Evolutionary conservation across 2,797 vertebrate genomes (phyloP).

Genomic region (Spondyliosoma cantharus): DNA sequence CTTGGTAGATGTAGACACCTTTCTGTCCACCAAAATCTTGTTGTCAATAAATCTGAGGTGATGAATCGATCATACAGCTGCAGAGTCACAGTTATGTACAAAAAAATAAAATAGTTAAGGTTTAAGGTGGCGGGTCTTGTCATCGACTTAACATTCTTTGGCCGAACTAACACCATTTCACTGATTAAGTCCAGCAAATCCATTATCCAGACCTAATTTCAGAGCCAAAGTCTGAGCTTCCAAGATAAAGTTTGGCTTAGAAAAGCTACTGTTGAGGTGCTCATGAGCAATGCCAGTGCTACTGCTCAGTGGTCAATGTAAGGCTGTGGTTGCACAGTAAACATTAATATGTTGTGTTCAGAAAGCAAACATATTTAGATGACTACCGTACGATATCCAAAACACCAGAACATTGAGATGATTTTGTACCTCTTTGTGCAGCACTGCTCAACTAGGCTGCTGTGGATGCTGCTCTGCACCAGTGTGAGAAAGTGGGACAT

Average conservation of each 20-base stretch:
- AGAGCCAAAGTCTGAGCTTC: too few relatives aligned
- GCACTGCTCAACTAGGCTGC: constrained; percentile 14
- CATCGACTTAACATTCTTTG: background rate
- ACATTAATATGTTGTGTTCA: background rate
- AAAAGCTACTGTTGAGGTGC: background rate
- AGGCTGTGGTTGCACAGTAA: background rate
- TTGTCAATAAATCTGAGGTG: background rate
- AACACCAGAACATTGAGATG: background rate
- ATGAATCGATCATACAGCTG: background rate
- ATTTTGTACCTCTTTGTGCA: constrained; percentile 41
- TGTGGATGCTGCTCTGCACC: constrained; percentile 48
- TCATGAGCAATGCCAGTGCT: background rate
- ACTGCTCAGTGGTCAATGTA: background rate
- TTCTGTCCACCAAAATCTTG: too few relatives aligned
- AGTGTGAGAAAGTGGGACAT: constrained; percentile 79
- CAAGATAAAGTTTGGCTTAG: background rate
- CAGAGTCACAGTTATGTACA: background rate
- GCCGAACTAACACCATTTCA: background rate
- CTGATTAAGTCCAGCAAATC: background rate
- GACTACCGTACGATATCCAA: background rate
- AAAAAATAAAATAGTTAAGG: background rate
- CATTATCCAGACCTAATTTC: background rate
- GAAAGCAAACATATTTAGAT: background rate
- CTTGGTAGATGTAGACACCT: too few relatives aligned
- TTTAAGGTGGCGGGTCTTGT: background rate